Conservation (phyloP, 2,797 vertebrate species). For the Eutrigla gurnardus region DNA sequence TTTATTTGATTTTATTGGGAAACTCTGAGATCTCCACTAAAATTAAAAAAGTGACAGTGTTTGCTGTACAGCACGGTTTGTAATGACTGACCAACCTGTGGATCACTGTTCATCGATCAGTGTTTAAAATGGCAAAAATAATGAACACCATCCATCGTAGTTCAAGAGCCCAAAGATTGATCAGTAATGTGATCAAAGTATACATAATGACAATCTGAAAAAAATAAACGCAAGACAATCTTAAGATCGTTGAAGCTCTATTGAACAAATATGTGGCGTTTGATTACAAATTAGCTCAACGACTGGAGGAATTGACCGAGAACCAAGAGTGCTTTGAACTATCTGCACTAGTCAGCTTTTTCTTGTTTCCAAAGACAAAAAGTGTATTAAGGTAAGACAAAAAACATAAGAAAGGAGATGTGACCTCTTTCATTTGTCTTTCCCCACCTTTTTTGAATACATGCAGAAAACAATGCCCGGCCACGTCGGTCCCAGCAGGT, state of each 20-base stretch:
- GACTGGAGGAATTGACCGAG: background rate
- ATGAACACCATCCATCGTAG: background rate
- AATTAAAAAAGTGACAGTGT: background rate
- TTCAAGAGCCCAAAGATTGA: background rate
- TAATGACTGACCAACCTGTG: background rate
- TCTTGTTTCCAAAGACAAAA: constrained; percentile 6
- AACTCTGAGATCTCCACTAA: background rate
- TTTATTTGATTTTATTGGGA: background rate
- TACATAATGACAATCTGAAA: background rate
- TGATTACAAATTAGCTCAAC: background rate
- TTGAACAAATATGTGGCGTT: background rate
- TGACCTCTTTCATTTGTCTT: constrained; percentile 9
- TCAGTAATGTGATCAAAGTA: background rate
- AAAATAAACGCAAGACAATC: background rate
- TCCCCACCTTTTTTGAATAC: constrained; percentile 16
- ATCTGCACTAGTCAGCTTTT: background rate
- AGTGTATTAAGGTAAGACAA: background rate
- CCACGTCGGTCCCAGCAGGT: constrained; percentile 28
- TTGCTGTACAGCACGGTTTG: background rate
- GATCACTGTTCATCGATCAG: background rate
- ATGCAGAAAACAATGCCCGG: background rate
- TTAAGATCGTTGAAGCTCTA: too few species aligned
- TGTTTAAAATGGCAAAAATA: background rate
- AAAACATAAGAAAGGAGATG: background rate
- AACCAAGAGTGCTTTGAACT: background rate